Percentiles rank a stretch among this genome's conserved stretches.
Evolutionary conservation across 2,797 vertebrate genomes (phyloP).

Genomic region (Artibeus lituratus): DNA sequence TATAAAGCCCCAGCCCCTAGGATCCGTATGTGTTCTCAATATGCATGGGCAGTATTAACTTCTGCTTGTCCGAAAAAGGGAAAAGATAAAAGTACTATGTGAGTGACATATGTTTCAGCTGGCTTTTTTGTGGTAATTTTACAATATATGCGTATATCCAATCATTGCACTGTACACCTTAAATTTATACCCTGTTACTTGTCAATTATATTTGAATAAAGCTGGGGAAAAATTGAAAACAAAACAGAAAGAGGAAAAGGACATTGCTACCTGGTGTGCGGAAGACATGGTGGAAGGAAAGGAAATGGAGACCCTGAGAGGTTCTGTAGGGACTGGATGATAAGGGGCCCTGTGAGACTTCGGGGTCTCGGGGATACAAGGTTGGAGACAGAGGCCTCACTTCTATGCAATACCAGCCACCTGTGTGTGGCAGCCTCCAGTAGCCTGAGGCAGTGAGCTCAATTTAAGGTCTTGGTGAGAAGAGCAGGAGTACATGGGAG

Average conservation of each 20-base stretch:
- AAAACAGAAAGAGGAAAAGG: background rate
- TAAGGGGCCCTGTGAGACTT: background rate
- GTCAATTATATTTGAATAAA: background rate
- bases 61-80: background rate
- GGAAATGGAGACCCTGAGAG: background rate
- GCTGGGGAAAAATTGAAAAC: background rate
- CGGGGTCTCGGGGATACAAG: background rate
- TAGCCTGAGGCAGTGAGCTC: background rate
- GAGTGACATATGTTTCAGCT: background rate
- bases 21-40: background rate
- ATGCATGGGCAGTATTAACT: background rate
- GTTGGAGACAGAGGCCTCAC: background rate
- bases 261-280: background rate
- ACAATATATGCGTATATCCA: background rate
- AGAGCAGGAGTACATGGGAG: background rate
- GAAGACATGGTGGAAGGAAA: background rate
- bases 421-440: background rate
- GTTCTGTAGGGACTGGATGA: background rate
- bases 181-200: background rate
- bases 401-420: background rate
- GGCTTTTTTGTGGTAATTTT: background rate
- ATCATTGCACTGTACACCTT: background rate
- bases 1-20: background rate
- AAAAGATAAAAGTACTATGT: background rate
- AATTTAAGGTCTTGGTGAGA: background rate